Evolutionary conservation across 2,797 vertebrate genomes (phyloP).

Genomic region (Valencia hispanica): DNA sequence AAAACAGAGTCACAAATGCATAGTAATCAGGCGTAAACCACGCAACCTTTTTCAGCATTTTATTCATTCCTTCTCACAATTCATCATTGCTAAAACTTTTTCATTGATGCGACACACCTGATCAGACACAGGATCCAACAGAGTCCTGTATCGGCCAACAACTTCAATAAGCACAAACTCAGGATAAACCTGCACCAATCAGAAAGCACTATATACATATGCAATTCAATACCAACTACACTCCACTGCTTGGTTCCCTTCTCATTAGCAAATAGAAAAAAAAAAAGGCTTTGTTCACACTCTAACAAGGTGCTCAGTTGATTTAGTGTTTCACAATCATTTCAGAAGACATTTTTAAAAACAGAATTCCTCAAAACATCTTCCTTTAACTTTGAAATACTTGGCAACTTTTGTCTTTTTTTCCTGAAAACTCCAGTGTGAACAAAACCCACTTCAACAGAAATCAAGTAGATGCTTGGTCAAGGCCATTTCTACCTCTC

Average conservation of each 20-base stretch:
- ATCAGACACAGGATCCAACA: conserved; percentile 65
- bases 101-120: conserved; percentile 57
- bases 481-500: conserved; percentile 63
- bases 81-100: conserved; percentile 59
- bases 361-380: conserved; percentile 44
- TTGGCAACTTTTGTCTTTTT: conserved; percentile 53
- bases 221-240: conserved; percentile 49
- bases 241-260: conserved; percentile 52
- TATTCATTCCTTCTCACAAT: conserved; percentile 60
- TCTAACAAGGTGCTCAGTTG: conserved; percentile 64
- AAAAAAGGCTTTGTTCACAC: conserved; percentile 71
- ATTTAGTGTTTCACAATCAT: conserved; percentile 46
- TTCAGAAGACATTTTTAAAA: conserved; percentile 39
- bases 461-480: conserved; percentile 51
- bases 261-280: conserved; percentile 49
- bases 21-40: conserved; percentile 3
- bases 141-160: conserved; percentile 69
- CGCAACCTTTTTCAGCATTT: conserved; percentile 48
- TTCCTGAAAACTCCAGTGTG: conserved; percentile 51
- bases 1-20: not conserved
- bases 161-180: conserved; percentile 65
- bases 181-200: conserved; percentile 65
- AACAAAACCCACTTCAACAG: conserved; percentile 74
- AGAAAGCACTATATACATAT: conserved; percentile 71
- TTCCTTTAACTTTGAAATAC: conserved; percentile 46